Evolutionary conservation across 1,140 invertebrate genomes (phyloP).

Genomic region (Alviniconcha marisindica): DNA sequence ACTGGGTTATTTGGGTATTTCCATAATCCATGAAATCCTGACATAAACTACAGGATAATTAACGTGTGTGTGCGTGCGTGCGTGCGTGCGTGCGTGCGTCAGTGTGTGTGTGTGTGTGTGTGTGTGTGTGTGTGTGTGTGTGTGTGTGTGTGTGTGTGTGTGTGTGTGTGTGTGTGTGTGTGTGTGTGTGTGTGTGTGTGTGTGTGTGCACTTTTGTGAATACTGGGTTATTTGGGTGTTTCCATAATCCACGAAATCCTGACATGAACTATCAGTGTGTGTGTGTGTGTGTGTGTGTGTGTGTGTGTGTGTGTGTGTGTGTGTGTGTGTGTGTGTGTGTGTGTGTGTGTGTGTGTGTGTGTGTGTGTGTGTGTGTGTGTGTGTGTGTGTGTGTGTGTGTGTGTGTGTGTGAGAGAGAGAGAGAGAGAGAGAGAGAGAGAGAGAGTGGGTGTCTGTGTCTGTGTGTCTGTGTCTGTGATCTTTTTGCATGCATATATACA

Average conservation of each 20-base stretch:
- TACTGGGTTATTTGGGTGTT: no score
- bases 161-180: slow-evolving; percentile 26
- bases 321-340: slow-evolving; percentile 32
- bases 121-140: slow-evolving; percentile 31
- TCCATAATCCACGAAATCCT: no score
- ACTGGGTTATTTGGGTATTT: no score
- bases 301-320: slow-evolving; percentile 25
- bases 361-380: not conserved
- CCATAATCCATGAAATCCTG: no score
- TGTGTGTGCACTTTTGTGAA: not conserved
- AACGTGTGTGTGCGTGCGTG: not conserved
- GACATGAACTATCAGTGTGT: no score
- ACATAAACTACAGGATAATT: no score
- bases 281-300: slow-evolving; percentile 23
- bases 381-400: not conserved
- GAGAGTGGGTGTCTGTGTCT: not conserved
- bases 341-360: not conserved
- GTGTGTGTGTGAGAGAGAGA: not conserved
- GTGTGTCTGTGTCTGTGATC: no score
- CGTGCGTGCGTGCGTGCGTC: not conserved
- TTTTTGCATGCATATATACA: no score
- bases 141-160: slow-evolving; percentile 37
- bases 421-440: not conserved
- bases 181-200: slow-evolving; percentile 31
- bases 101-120: slow-evolving; percentile 28